These are phyloP conservation scores for Carassius gibelio DNA, from an alignment of 2,113 vertebrate genomes.

Conservation along the genomic window DNA sequence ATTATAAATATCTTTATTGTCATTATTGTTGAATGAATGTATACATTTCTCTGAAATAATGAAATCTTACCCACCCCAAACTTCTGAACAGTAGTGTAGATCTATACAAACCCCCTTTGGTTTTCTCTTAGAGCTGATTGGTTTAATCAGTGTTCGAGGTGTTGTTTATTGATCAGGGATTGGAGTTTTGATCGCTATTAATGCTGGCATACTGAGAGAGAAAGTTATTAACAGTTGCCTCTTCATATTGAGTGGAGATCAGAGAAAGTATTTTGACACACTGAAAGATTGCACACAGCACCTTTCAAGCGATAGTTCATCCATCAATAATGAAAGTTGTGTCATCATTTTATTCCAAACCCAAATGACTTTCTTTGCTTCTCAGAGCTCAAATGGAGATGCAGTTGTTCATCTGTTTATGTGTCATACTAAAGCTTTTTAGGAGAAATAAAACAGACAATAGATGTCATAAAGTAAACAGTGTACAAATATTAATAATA, in stretches of 20 bases:
- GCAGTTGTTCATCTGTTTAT: neutral
- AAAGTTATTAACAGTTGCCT: neutral
- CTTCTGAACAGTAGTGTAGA: neutral
- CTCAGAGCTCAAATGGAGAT: neutral
- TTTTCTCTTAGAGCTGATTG: neutral
- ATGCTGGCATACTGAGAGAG: neutral
- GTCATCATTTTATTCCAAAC: neutral
- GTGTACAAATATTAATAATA: no score
- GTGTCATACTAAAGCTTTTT: neutral
- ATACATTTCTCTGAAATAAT: no score
- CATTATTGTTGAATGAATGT: no score
- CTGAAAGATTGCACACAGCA: neutral
- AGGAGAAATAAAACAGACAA: neutral
- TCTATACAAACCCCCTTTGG: neutral
- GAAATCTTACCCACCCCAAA: neutral
- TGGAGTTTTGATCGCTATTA: conserved; percentile 10
- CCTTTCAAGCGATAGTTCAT: neutral
- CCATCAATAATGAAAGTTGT: neutral
- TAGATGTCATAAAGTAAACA: no score
- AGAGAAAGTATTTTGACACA: neutral
- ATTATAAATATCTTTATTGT: neutral
- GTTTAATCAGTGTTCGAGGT: neutral
- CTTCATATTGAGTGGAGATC: neutral
- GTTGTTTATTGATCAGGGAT: conserved; percentile 18
- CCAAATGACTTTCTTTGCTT: neutral